Base-by-base conservation (phyloP, 2,113 vertebrate species). In the Anser brachyrhynchus region DNA sequence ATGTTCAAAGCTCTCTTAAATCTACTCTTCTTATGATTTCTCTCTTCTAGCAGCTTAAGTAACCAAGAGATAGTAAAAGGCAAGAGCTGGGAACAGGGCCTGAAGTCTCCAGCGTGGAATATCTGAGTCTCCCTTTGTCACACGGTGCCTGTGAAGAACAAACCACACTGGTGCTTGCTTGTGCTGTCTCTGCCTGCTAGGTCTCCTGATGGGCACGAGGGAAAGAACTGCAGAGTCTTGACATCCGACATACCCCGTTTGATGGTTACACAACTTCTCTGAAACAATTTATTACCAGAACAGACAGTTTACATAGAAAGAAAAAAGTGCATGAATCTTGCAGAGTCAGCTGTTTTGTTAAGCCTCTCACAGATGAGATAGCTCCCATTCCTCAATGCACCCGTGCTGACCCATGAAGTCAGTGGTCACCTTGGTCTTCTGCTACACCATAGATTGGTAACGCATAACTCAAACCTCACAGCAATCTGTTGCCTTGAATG, bases 141-240 rank as follows among this genome's bases (percentile, higher is more conserved):
- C 0, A 3, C 5, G 20, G 9, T 2, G 1, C 71, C 52, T 82
- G 62, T 57, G 62, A 77, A 43, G 49, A 64, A 6, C 51, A 41
- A 0, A 13, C 28, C 46, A 10, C 9, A 1, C 5, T 0, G 2
- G 26, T 11, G 2, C 37, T 71, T 62, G 3, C 22, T 29, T n/a
- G 23, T 41, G 21, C 41, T 37, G 6, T 19, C n/a, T 55, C 59
- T 88, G 43, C 43, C 35, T 0, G 0, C 55, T 67, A 0, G 3
- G 46, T 81, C 86, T 94, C 33, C 70, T 67, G 64, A 22, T 28
- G 35, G 29, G 2, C 39, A 28, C 67, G 20, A 62, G n/a, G 62
- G 37, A 19, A 62, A 71, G 26, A 35, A 26, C 29, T 44, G 11
- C 44, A 25, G 71, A 58, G 17, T 14, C 66, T 43, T 79, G 66